Evolutionary conservation across 1,140 invertebrate species (phyloP).

Genomic region (Asobara japonica): DNA sequence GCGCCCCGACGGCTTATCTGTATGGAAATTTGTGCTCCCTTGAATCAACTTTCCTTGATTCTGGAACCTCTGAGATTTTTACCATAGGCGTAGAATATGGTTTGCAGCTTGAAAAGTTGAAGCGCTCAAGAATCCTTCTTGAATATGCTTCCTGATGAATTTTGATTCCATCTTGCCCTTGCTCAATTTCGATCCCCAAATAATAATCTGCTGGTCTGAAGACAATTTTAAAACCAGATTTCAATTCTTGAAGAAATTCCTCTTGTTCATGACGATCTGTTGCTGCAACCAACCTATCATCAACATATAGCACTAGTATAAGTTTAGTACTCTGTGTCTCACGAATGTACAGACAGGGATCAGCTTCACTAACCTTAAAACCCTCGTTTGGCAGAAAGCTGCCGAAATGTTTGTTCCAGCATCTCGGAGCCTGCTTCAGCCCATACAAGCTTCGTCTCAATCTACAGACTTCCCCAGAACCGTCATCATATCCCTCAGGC

Average conservation of each 20-base stretch:
- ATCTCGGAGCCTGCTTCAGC: not conserved
- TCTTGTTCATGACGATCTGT: constrained; percentile 39
- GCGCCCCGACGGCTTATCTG: constrained; percentile 54
- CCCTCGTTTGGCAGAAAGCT: constrained; percentile 45
- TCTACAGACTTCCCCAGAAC: not conserved
- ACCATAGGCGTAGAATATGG: constrained; percentile 51
- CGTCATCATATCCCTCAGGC: not conserved
- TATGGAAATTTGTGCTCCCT: constrained; percentile 49
- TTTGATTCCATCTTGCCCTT: constrained; percentile 36
- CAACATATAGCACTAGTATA: constrained; percentile 55
- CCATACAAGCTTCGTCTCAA: not conserved
- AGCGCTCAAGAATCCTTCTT: constrained; percentile 51
- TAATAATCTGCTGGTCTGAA: constrained; percentile 41
- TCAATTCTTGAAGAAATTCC: constrained; percentile 41
- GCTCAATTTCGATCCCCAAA: constrained; percentile 49
- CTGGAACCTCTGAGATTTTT: constrained; percentile 34
- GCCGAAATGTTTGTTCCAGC: constrained; percentile 40
- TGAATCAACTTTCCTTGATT: constrained; percentile 41
- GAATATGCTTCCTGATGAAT: constrained; percentile 53
- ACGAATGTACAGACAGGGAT: constrained; percentile 51
- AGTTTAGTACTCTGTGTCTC: constrained; percentile 34
- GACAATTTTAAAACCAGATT: constrained; percentile 46
- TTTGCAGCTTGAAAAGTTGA: constrained; percentile 54
- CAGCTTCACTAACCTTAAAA: constrained; percentile 50
- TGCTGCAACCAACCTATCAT: constrained; percentile 57